Evolutionary conservation across 2,797 vertebrate genomes (phyloP), one percentile per base, ranked within the genome.

Genomic region (Typhlichthys subterraneus): DNA sequence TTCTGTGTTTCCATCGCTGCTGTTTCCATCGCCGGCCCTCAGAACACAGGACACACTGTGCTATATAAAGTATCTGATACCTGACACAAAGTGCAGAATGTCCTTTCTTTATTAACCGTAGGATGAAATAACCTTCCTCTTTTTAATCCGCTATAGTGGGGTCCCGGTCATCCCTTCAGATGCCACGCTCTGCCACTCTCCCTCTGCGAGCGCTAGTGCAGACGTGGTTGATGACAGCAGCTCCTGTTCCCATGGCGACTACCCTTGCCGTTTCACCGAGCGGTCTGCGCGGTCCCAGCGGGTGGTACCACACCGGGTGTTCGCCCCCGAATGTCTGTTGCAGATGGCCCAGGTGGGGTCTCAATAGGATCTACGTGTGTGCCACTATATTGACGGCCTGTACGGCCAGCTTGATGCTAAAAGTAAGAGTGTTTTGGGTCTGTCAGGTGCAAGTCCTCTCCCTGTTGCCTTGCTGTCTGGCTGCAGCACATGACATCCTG

Each of bases 231-330:
- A 87, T 82, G 72, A 85, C 61, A 31, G 73, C 77, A 75, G 88
- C 84, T 63, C 79, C 75, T 94, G 93, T 85, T 87, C 87, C 86
- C 97, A 99, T 72, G 42, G 83, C 73, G 94, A 95, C 60, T 98
- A 97, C 82, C 96, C 95, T 38, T 99, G 97, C 84, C 94, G 95
- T 72, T 98, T 96, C 87, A 89, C 87, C 65, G 83, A 88, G 66
- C 54, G 62, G 71, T 71, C 69, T 58, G 91, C 94, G 12, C 70
- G 76, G 65, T 72, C 86, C 73, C 94, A 98, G 86, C 82, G 87
- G 66, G 80, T 94, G 76, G 93, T 99, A 85, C 95, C 96, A 51
- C 86, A 98, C 9, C 94, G 97, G 13, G 88, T 97, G 71, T 99
- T 98, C 86, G 91, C 94, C 83, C 94, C 97, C 0, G 19, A 55